A percentile compares a stretch with the other conserved stretches of the same genome.
phyloP scores from a whole-genome alignment of 2,797 vertebrate species.

The Aplochiton taeniatus region DNA sequence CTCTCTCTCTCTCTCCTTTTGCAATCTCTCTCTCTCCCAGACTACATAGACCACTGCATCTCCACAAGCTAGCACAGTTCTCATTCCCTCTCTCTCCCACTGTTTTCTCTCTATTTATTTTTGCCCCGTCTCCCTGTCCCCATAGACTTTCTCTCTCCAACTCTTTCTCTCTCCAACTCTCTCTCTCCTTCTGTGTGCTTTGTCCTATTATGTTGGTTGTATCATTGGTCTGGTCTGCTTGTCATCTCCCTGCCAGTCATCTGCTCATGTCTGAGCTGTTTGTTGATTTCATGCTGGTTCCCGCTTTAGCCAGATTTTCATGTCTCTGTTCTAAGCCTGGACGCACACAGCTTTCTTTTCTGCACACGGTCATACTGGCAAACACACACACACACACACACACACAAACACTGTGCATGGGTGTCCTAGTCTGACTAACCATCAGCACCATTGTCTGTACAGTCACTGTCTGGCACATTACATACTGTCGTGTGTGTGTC shows the following conservation, averaged over 20 bases:
- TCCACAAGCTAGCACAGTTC: background rate
- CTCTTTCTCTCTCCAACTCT: background rate
- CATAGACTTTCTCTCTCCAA: background rate
- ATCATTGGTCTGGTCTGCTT: no score
- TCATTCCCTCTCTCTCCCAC: background rate
- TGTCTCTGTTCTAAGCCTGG: constrained; percentile 60
- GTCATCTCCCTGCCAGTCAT: constrained; percentile 25
- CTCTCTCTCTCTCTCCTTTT: background rate
- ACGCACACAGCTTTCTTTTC: constrained; percentile 27
- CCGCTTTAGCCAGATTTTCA: constrained; percentile 70
- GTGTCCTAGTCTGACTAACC: no score
- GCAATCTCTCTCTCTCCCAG: background rate
- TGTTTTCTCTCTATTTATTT: background rate
- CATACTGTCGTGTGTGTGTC: no score
- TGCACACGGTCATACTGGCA: background rate
- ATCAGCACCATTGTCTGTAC: no score
- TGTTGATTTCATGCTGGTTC: constrained; percentile 73
- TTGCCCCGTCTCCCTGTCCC: background rate
- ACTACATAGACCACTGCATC: no score
- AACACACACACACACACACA: background rate
- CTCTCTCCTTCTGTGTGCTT: background rate
- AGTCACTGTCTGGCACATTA: no score
- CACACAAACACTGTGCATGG: background rate
- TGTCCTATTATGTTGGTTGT: no score
- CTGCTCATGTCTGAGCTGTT: constrained; percentile 66